These are phyloP conservation scores for Caranx melampygus DNA, from an alignment of 2,113 vertebrate species.

Conservation along the genomic window DNA sequence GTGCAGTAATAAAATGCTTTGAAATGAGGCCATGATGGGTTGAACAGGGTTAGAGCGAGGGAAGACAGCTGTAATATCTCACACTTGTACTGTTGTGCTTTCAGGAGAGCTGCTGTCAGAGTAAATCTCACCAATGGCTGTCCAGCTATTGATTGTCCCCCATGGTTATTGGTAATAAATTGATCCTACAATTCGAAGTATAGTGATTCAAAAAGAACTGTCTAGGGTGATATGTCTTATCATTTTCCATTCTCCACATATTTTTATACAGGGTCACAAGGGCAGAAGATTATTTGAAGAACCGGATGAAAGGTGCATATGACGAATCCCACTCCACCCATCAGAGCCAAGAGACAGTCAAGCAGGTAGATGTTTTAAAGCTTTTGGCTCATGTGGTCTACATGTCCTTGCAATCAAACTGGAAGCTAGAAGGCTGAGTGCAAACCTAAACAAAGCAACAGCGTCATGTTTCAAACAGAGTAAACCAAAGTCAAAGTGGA, in stretches of 20 bases:
- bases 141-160: conserved; percentile 41
- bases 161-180: conserved; percentile 21
- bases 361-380: background rate
- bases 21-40: conserved; percentile 64
- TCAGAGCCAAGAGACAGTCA: background rate
- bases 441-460: background rate
- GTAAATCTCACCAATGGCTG: conserved; percentile 35
- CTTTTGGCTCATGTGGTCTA: no score
- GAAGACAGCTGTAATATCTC: conserved; percentile 35
- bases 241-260: background rate
- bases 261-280: conserved; percentile 1
- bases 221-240: background rate
- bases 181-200: conserved; percentile 14
- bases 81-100: conserved; percentile 46
- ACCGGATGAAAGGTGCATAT: background rate
- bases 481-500: background rate
- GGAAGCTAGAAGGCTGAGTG: background rate
- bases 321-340: background rate
- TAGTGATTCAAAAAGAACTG: background rate
- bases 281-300: background rate
- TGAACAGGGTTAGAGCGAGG: conserved; percentile 54
- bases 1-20: conserved; percentile 60
- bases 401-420: background rate
- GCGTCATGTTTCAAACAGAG: background rate
- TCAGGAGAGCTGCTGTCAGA: conserved; percentile 41